Evolutionary conservation across 2,113 vertebrate species (phyloP), one percentile per base, ranked within the genome.

Genomic region (Podocnemis expansa): DNA sequence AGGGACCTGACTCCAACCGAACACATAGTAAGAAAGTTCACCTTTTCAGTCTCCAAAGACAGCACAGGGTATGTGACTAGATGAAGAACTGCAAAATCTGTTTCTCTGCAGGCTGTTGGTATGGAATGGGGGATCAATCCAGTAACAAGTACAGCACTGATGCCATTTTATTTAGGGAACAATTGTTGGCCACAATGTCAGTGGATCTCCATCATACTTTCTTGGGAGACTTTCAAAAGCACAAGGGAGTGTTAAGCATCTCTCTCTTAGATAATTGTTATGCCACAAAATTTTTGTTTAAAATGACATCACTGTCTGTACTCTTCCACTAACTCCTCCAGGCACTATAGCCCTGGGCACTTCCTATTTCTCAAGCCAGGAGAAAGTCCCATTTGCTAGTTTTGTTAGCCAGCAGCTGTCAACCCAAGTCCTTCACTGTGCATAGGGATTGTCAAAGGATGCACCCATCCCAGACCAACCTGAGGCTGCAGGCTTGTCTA

Each of bases 1-100:
- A 10, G 96, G 92, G 93, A 96, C 96, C 95, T 94, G 96, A 92
- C 95, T 96, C 89, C 80, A 45, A 83, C 80, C 49, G 84, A 94
- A 63, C 82, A 84, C 92, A 82, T 49, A 90, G 80, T 79, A 82
- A 91, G n/a, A n/a, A 49, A 89, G 78, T 84, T 96, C 27, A 34
- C 89, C 93, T 88, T 80, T 89, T 95, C 10, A 2, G 55, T 80
- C 81, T 92, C 94, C 83, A 84, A 95, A 95, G 89, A 76, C 87
- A 84, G 24, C 89, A 52, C 56, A 63, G 88, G 84, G 76, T 89
- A 34, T 45, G 21, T 79, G 86, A 47, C 56, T 90, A 87, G 29
- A n/a, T n/a, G n/a, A 96, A 96, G 88, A 75, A 75, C 78, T 29
- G 27, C 87, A 87, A 85, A 51, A 54, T 63, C 51, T 82, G 63